Evolutionary conservation across 2,888 invertebrate species (phyloP).

Genomic region (Apamea monoglypha): DNA sequence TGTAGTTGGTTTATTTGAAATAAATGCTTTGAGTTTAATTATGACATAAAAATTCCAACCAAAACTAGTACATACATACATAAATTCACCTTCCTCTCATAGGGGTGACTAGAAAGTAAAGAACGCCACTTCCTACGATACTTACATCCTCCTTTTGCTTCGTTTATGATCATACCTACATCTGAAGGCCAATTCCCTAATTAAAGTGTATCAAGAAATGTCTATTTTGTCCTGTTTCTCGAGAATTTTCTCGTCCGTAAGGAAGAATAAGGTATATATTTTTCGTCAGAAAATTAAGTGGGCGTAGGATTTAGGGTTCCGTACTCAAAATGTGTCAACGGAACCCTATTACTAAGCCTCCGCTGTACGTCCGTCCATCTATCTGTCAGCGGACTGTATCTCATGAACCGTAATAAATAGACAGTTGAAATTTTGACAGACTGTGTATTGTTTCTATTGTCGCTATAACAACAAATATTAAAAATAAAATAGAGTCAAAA

Average conservation of each 20-base stretch:
- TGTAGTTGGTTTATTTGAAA: too few species aligned
- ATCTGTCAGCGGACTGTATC: background rate
- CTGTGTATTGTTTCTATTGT: too few species aligned
- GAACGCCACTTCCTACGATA: background rate
- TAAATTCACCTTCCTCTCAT: background rate
- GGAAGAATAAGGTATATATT: conserved; percentile 20
- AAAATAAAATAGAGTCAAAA: too few species aligned
- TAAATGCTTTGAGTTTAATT: too few species aligned
- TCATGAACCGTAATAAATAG: background rate
- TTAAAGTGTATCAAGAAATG: conserved; percentile 30
- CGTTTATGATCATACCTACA: background rate
- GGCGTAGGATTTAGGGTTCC: background rate
- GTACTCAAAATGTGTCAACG: background rate
- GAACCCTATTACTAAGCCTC: too few species aligned
- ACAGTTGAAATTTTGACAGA: background rate
- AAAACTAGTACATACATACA: background rate
- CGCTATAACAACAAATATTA: too few species aligned
- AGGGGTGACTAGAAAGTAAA: background rate
- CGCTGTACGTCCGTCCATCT: too few species aligned
- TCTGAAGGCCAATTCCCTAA: too few species aligned
- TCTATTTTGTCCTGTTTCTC: conserved; percentile 14
- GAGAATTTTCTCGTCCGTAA: conserved; percentile 20
- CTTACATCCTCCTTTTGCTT: background rate
- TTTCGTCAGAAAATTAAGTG: conserved; percentile 33
- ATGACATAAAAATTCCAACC: too few species aligned